Conservation (phyloP, 2,797 vertebrate genomes). For the Fringilla coelebs region DNA sequence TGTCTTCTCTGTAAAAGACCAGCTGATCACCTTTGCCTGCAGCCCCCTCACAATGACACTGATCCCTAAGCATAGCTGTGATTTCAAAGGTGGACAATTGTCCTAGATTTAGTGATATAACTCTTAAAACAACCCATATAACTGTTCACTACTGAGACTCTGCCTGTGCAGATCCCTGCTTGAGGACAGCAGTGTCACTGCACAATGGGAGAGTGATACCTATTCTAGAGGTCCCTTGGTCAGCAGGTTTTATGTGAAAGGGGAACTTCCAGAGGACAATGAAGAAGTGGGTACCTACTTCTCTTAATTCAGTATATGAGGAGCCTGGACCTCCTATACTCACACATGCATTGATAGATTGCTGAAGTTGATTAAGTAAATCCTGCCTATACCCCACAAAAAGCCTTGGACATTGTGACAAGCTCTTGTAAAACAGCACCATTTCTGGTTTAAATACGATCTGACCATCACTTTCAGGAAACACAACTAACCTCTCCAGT, state of each 20-base stretch:
- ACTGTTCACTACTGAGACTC: neutral
- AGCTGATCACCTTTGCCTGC: neutral
- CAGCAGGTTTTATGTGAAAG: neutral
- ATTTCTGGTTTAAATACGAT: neutral
- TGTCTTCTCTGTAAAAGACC: neutral
- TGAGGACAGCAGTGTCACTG: neutral
- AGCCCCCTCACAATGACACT: neutral
- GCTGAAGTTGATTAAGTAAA: neutral
- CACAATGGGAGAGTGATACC: neutral
- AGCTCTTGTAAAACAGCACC: neutral
- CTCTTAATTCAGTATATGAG: neutral
- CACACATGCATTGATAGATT: neutral
- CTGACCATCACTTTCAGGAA: neutral
- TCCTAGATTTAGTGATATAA: neutral
- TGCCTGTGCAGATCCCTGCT: neutral
- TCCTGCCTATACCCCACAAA: neutral
- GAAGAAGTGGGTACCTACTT: neutral
- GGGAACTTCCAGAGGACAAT: neutral
- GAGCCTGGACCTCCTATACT: neutral
- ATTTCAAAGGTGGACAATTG: neutral
- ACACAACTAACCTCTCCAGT: neutral
- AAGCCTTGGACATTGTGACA: neutral
- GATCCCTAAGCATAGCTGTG: neutral
- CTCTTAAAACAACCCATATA: neutral
- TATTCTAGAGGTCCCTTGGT: neutral